phyloP scores from a whole-genome alignment of 2,113 vertebrate genomes.

The Marcusenius ussheri region DNA sequence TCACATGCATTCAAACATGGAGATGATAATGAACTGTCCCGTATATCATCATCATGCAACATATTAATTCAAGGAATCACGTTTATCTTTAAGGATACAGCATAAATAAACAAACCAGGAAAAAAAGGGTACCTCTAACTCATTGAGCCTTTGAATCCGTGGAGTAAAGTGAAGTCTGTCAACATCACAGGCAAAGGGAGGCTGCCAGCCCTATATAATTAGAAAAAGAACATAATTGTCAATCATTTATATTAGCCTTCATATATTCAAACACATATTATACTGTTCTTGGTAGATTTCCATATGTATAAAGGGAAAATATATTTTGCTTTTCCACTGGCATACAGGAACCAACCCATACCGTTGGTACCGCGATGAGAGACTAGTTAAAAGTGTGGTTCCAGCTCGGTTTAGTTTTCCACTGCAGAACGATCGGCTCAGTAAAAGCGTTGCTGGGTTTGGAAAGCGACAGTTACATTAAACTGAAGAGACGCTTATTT shows the following conservation, averaged over 20 bases:
- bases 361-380: neutral
- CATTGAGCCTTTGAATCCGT: conserved; percentile 92
- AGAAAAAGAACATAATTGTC: neutral
- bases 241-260: neutral
- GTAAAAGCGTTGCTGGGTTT: neutral
- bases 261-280: neutral
- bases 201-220: conserved; percentile 83
- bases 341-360: neutral
- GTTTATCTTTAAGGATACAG: neutral
- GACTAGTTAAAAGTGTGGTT: neutral
- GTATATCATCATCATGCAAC: neutral
- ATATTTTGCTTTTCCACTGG: neutral
- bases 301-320: neutral
- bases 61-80: neutral
- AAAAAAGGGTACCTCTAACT: conserved; percentile 75
- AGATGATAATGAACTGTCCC: neutral
- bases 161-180: conserved; percentile 96
- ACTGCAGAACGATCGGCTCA: neutral
- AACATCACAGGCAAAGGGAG: conserved; percentile 93
- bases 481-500: neutral
- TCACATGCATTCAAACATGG: neutral
- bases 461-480: neutral
- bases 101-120: neutral
- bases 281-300: neutral
- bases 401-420: neutral